phyloP scores from a whole-genome alignment of 2,113 vertebrate genomes.

The Vimba vimba region DNA sequence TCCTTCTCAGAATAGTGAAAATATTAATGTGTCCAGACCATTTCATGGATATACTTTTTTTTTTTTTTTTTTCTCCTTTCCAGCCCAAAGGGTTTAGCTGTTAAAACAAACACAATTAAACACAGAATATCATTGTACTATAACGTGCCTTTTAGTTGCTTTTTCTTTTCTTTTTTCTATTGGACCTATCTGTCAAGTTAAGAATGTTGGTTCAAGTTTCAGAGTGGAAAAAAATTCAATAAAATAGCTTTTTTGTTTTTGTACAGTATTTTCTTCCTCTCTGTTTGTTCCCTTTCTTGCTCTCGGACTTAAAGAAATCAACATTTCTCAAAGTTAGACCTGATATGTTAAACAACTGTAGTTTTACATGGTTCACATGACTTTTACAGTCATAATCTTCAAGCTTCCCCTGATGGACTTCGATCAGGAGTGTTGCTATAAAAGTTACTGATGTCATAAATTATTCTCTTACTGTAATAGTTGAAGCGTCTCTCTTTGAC shows the following conservation, averaged over 20 bases:
- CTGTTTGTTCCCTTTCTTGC: slow-evolving; percentile 18
- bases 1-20: not conserved
- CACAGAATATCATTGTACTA: slow-evolving; percentile 43
- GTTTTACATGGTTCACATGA: not conserved
- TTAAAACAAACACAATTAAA: not conserved
- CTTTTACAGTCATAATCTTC: not conserved
- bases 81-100: not conserved
- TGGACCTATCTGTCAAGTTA: slow-evolving; percentile 66
- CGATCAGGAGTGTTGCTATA: slow-evolving; percentile 5
- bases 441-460: not conserved
- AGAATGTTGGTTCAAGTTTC: slow-evolving; percentile 69
- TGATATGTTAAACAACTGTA: not conserved
- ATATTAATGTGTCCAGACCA: not conserved
- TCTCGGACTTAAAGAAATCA: not conserved
- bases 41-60: not conserved
- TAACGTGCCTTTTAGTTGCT: slow-evolving; percentile 72
- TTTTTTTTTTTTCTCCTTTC: too few species aligned
- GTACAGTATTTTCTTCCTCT: slow-evolving; percentile 53
- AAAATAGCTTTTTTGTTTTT: slow-evolving; percentile 76
- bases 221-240: slow-evolving; percentile 69
- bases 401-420: slow-evolving; percentile 41
- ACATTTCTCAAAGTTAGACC: not conserved
- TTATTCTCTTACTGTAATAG: not conserved
- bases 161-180: slow-evolving; percentile 53
- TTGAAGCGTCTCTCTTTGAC: not conserved